phyloP scores from a whole-genome alignment of 1,140 invertebrate genomes.

The Tetragonula clypearis region DNA sequence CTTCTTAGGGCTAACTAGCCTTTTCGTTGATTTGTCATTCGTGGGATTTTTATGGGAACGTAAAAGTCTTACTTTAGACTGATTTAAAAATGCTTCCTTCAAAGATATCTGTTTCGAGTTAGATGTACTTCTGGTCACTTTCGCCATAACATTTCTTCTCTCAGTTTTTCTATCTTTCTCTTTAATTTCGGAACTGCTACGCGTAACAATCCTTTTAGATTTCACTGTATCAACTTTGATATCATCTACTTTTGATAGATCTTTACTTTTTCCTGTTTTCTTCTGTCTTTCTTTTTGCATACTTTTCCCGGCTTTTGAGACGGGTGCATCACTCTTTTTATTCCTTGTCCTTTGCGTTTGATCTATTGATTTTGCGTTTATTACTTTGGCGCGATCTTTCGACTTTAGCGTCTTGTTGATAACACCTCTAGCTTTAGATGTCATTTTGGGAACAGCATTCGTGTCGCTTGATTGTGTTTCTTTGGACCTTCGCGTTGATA shows the following conservation, averaged over 20 bases:
- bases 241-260: background rate
- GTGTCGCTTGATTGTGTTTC: background rate
- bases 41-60: slow-evolving; percentile 27
- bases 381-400: background rate
- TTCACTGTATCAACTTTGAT: background rate
- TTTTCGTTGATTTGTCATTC: slow-evolving; percentile 22
- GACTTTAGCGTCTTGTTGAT: background rate
- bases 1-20: background rate
- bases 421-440: background rate
- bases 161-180: background rate
- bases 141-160: background rate
- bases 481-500: background rate
- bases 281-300: background rate
- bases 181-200: background rate
- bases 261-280: background rate
- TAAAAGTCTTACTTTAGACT: background rate
- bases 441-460: background rate
- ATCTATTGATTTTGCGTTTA: background rate
- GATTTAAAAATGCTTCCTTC: slow-evolving; percentile 44
- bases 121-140: background rate
- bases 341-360: background rate
- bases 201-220: background rate
- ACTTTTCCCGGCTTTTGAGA: background rate
- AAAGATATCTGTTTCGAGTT: slow-evolving; percentile 33
- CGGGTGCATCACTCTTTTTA: background rate